These are phyloP conservation scores for Pyrgilauda ruficollis DNA, from an alignment of 2,113 vertebrate genomes.

Conservation along the genomic window DNA sequence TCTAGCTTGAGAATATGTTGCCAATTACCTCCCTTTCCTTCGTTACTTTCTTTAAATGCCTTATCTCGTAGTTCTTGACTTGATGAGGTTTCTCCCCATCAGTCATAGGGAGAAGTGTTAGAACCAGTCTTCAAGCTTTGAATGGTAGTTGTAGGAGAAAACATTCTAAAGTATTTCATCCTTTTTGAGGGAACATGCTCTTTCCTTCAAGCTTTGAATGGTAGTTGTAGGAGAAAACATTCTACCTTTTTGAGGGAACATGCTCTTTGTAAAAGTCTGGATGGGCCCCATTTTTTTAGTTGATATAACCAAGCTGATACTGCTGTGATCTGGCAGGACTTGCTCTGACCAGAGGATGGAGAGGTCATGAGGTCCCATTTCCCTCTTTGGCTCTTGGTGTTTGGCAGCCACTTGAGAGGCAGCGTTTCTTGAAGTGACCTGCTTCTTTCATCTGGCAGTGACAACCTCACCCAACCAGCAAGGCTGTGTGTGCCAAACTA, in stretches of 20 bases:
- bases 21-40: neutral
- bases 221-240: neutral
- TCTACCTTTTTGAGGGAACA: neutral
- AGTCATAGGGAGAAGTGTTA: neutral
- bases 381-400: neutral
- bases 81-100: neutral
- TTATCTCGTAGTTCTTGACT: neutral
- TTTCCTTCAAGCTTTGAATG: neutral
- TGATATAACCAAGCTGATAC: fast-evolving
- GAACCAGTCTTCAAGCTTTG: neutral
- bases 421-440: neutral
- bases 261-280: neutral
- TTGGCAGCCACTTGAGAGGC: neutral
- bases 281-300: neutral
- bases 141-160: neutral
- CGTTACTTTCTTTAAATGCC: neutral
- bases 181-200: neutral
- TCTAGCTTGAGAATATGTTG: neutral
- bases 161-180: neutral
- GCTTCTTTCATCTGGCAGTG: neutral
- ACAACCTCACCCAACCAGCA: neutral
- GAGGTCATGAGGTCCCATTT: neutral
- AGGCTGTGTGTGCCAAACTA: neutral
- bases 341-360: neutral
- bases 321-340: neutral